Percentiles rank a stretch among this genome's conserved stretches.
Conservation (phyloP, 2,113 vertebrate genomes). For the Pluvianellus socialis region DNA sequence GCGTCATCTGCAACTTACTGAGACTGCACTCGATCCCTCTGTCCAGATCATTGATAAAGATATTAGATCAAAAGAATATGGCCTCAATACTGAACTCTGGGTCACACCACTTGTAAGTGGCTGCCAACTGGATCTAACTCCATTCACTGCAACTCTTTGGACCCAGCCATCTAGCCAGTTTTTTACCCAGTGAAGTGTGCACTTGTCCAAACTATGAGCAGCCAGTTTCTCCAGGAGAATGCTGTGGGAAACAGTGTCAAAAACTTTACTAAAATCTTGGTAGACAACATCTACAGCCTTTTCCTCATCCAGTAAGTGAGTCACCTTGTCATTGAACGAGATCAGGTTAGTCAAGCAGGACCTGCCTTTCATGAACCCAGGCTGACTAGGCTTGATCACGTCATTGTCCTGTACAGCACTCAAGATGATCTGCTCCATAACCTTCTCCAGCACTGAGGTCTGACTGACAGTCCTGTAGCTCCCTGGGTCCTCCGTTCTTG, state of each 20-base stretch:
- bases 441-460: not conserved
- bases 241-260: too few species aligned
- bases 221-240: not conserved
- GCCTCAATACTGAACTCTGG: not conserved
- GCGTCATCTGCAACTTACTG: too few species aligned
- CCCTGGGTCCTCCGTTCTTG: not conserved
- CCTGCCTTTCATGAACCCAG: too few species aligned
- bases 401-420: not conserved
- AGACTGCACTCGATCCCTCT: too few species aligned
- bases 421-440: not conserved
- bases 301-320: not conserved
- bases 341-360: not conserved
- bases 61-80: too few species aligned
- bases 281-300: not conserved
- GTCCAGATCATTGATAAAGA: too few species aligned
- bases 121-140: not conserved
- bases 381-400: not conserved
- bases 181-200: not conserved
- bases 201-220: not conserved
- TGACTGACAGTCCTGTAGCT: not conserved
- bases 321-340: not conserved
- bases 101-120: not conserved
- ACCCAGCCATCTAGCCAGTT: not conserved
- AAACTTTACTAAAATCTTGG: too few species aligned
- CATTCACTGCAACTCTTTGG: not conserved